phyloP scores from a whole-genome alignment of 2,113 vertebrate species.

The Lamprologus tigripictilis region DNA sequence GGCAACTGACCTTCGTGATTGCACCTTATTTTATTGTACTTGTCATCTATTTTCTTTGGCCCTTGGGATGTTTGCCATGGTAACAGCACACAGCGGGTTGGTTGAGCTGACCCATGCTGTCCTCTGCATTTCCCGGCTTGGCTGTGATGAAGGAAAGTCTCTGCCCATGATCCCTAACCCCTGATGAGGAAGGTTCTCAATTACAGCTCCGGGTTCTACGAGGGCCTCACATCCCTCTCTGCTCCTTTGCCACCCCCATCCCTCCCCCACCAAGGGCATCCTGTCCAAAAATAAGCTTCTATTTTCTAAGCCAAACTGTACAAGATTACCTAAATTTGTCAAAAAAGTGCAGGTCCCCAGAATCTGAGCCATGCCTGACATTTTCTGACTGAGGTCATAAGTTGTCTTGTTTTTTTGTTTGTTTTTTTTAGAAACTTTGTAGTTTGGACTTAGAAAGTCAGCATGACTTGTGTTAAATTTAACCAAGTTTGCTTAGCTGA shows the following conservation, averaged over 20 bases:
- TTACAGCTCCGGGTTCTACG: conserved; percentile 80
- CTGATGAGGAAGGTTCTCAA: conserved; percentile 91
- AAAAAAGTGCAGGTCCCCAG: conserved; percentile 70
- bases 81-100: conserved; percentile 86
- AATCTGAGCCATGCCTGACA: conserved; percentile 7
- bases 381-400: not conserved
- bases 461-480: not conserved
- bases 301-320: conserved; percentile 83
- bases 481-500: not conserved
- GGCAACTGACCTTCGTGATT: conserved; percentile 64
- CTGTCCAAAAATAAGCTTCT: conserved; percentile 74
- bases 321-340: conserved; percentile 78
- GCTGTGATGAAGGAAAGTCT: conserved; percentile 91
- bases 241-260: conserved; percentile 65
- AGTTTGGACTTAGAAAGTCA: not conserved
- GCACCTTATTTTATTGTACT: conserved; percentile 78
- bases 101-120: conserved; percentile 86
- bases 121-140: conserved; percentile 88
- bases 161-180: conserved; percentile 86
- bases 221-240: conserved; percentile 76
- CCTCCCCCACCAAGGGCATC: conserved; percentile 77
- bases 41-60: conserved; percentile 91
- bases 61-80: conserved; percentile 89
- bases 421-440: not conserved
- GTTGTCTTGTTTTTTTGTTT: not conserved